Conservation (phyloP, 2,113 vertebrate genomes). For the Elephantulus edwardii region DNA sequence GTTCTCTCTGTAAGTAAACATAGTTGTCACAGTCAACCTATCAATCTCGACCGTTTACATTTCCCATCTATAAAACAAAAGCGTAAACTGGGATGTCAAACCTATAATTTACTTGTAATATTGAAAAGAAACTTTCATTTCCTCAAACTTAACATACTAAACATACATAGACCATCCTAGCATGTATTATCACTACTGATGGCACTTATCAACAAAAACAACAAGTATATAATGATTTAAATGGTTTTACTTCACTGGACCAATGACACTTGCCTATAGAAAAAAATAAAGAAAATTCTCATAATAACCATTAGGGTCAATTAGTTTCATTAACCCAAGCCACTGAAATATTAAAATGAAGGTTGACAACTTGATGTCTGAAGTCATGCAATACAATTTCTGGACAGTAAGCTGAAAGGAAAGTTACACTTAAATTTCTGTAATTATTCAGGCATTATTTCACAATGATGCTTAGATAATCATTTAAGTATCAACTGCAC, state of each 20-base stretch:
- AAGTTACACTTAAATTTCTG: constrained; percentile 47
- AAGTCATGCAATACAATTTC: background rate
- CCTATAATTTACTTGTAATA: constrained; percentile 51
- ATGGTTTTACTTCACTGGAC: background rate
- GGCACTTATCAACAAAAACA: too few relatives aligned
- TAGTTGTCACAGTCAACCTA: constrained; percentile 91
- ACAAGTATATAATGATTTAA: background rate
- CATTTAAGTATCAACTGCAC: too few relatives aligned
- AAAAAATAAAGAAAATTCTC: background rate
- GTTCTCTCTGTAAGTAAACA: constrained; percentile 99
- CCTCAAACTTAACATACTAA: background rate
- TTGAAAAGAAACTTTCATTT: constrained; percentile 50
- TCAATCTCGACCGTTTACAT: constrained; percentile 82
- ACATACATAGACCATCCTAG: background rate
- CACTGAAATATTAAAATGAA: constrained; percentile 10
- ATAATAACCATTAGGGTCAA: background rate
- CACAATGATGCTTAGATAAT: too few relatives aligned
- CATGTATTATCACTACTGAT: too few relatives aligned
- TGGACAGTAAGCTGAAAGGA: background rate
- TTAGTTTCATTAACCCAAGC: background rate
- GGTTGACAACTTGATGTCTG: background rate
- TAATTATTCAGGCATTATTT: constrained; percentile 8
- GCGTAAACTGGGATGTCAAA: constrained; percentile 59
- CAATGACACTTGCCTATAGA: constrained; percentile 7
- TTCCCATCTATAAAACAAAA: constrained; percentile 80